Conservation (phyloP, 2,888 invertebrate genomes). For the Choreutis nemorana region DNA sequence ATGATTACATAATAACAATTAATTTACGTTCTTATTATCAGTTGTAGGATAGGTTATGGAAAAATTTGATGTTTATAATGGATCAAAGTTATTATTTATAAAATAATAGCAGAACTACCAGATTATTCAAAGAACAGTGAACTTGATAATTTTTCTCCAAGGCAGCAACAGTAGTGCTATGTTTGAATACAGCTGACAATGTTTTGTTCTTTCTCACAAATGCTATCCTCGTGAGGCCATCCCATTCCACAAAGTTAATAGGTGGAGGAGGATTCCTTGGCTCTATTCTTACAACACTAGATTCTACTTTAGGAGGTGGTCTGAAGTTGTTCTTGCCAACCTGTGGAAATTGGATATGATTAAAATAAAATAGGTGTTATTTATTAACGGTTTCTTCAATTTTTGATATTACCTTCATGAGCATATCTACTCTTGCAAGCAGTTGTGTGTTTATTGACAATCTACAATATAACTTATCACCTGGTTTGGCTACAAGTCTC, state of each 20-base stretch:
- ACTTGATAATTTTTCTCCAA: constrained; percentile 92
- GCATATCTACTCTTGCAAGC: constrained; percentile 90
- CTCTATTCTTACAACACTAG: constrained; percentile 96
- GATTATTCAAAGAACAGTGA: constrained; percentile 87
- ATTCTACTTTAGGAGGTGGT: constrained; percentile 99
- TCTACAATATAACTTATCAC: constrained; percentile 96
- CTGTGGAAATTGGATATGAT: constrained; percentile 34
- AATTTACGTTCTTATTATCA: too few species aligned
- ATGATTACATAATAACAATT: too few species aligned
- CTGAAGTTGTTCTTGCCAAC: constrained; percentile 98
- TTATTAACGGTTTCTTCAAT: too few species aligned
- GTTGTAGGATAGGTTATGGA: too few species aligned
- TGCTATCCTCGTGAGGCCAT: constrained; percentile 93
- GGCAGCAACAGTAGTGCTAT: constrained; percentile 80
- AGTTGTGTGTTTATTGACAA: constrained; percentile 96
- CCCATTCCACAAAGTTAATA: constrained; percentile 98
- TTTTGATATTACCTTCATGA: constrained; percentile 98
- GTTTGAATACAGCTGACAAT: constrained; percentile 87
- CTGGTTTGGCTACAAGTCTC: constrained; percentile 94
- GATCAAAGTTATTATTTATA: background rate
- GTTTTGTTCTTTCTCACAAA: constrained; percentile 98
- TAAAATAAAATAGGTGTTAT: background rate
- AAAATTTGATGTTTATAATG: constrained; percentile 1
- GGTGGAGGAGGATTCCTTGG: constrained; percentile 97
- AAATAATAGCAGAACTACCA: constrained; percentile 23